Percentiles rank a stretch among this genome's conserved stretches.
phyloP scores from a whole-genome alignment of 2,888 invertebrate species.

The Prostheceraeus crozeri region DNA sequence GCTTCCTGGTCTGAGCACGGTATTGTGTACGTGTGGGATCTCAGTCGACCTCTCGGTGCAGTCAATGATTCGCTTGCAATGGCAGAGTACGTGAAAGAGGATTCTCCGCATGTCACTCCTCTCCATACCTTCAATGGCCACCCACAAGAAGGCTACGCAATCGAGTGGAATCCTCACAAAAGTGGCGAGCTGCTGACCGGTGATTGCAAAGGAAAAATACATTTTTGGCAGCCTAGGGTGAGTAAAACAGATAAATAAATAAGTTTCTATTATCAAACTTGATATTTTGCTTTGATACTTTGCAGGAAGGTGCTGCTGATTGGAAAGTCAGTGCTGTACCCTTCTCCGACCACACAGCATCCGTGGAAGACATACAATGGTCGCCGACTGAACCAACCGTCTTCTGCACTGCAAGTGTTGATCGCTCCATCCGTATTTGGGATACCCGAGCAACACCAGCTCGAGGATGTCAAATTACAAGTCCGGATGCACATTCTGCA shows the following conservation, averaged over 20 bases:
- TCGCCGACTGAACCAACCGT: slow-evolving; percentile 82
- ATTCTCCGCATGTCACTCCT: slow-evolving; percentile 61
- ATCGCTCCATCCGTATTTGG: slow-evolving; percentile 76
- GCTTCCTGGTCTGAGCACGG: slow-evolving; percentile 94
- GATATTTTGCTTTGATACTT: too few relatives aligned
- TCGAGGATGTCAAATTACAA: slow-evolving; percentile 82
- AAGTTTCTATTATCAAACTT: too few relatives aligned
- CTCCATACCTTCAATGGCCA: slow-evolving; percentile 82
- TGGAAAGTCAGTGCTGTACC: slow-evolving; percentile 89
- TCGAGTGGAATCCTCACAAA: slow-evolving; percentile 72
- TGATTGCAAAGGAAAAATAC: slow-evolving; percentile 83
- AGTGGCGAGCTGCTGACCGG: slow-evolving; percentile 71
- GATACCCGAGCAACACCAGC: slow-evolving; percentile 76
- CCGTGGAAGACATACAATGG: slow-evolving; percentile 98
- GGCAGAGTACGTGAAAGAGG: slow-evolving; percentile 47
- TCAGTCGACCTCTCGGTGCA: slow-evolving; percentile 71
- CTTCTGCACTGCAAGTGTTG: slow-evolving; percentile 60
- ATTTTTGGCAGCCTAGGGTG: slow-evolving; percentile 78
- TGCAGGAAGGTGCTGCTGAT: slow-evolving; percentile 35
- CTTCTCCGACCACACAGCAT: slow-evolving; percentile 74
- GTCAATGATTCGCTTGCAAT: slow-evolving; percentile 65
- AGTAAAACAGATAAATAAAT: slow-evolving; percentile 59
- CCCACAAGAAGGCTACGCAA: slow-evolving; percentile 81
- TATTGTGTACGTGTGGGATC: slow-evolving; percentile 81
- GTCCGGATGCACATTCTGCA: slow-evolving; percentile 73